Evolutionary conservation across 1,140 invertebrate genomes (phyloP), one percentile per base, ranked within the genome.

Genomic region (Panagrolaimus sp.): DNA sequence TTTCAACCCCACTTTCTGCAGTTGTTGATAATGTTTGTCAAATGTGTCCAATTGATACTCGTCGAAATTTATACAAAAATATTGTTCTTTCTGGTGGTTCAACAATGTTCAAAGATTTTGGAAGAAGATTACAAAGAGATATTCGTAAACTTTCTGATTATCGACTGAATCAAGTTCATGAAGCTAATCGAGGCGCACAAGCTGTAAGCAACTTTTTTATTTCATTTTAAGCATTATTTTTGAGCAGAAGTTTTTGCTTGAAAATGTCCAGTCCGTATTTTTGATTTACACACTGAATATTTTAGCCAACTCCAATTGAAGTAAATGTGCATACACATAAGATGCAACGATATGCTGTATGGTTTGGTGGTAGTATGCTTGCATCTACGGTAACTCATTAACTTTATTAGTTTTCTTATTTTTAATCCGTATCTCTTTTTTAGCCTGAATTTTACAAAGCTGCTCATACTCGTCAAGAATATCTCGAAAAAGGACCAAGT

Each of bases 341-440:
- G 83, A 98, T 98, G 91, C 96, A 99, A 86, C 88, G 96, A 78
- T 98, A 97, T 86, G 96, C 96, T 58, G 96, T 99, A 26, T 99
- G 96, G 96, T 99, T 98, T 86, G 96, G 96, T 66, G 96, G 96
- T 55, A 95, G 93, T 82, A 93, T 98, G 90, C 86, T 98, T 69
- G 96, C 94, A 47, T 96, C 94, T 68, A 94, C 92, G 70, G 91
- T 93, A 86, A 86, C 87, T 70, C 26, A 46, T 52, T 63, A 65
- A 47, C 66, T 69, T 10, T n/a, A 65, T 64, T 46, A 7, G 52
- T 26, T 8, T 12, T 67, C 5, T 12, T 24, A 15, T 14, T 72
- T 71, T 43, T 17, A 47, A 38, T 58, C 63, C 64, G 43, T 77
- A 17, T 70, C n/a, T 52, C 6, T 47, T 63, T 71, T 79, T 69